A percentile compares a stretch with the other conserved stretches of the same genome.
Evolutionary conservation across 2,113 vertebrate genomes (phyloP).

Genomic region (Orcinus orca): DNA sequence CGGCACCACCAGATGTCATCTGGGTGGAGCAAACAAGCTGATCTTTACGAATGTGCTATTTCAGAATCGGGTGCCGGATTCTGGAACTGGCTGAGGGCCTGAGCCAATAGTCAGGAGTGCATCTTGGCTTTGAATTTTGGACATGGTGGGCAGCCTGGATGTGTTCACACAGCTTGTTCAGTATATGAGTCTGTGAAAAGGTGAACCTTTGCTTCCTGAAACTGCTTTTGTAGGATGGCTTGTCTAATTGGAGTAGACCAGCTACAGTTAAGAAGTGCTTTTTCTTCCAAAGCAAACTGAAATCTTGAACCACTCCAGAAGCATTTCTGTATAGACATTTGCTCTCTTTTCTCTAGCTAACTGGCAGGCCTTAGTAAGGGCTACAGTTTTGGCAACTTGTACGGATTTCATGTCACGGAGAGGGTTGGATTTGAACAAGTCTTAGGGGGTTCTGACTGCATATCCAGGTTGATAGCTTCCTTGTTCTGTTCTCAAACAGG

Average conservation of each 20-base stretch:
- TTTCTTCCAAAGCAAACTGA: not conserved
- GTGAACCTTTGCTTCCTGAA: not conserved
- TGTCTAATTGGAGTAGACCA: not conserved
- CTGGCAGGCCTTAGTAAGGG: not conserved
- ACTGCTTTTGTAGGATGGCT: not conserved
- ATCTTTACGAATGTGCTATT: not conserved
- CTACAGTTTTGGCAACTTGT: not conserved
- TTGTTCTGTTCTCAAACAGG: not conserved
- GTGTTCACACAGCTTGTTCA: not conserved
- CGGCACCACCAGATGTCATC: not conserved
- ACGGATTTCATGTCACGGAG: not conserved
- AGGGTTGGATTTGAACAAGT: not conserved
- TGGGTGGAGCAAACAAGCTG: not conserved
- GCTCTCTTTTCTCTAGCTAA: not conserved
- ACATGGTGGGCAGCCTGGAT: not conserved
- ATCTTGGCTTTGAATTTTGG: not conserved
- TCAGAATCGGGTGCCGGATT: not conserved
- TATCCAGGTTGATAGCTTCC: not conserved
- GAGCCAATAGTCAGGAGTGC: not conserved
- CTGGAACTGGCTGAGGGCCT: not conserved
- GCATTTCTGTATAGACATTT: not conserved
- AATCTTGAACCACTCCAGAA: not conserved
- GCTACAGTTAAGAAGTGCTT: not conserved
- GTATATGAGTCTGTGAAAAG: not conserved
- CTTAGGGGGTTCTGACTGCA: not conserved